Percentiles rank a stretch among this genome's conserved stretches.
Evolutionary conservation across 1,140 invertebrate genomes (phyloP).

Genomic region (Mizuhopecten yessoensis): DNA sequence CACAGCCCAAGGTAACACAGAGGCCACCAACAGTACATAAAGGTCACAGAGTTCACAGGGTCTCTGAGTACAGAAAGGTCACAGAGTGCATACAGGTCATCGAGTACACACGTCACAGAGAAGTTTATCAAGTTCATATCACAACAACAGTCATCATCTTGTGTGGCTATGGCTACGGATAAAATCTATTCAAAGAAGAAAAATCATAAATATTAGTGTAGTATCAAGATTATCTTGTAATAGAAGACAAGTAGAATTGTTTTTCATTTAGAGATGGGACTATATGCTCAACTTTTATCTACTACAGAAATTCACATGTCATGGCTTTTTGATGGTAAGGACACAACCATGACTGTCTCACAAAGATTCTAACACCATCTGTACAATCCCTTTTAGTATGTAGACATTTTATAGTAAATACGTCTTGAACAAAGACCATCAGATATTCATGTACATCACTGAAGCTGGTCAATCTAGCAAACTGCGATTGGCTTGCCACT

Average conservation of each 20-base stretch:
- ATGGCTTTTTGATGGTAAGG: not conserved
- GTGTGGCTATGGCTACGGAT: not conserved
- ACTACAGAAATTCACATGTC: no score
- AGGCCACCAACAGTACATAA: not conserved
- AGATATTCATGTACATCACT: no score
- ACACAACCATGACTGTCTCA: not conserved
- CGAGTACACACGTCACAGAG: not conserved
- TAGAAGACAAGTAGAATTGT: no score
- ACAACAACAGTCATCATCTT: not conserved
- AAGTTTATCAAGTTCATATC: not conserved
- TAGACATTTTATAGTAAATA: not conserved
- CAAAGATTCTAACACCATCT: not conserved
- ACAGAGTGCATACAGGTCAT: not conserved
- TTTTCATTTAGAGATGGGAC: no score
- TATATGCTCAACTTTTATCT: no score
- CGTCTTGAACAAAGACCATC: no score
- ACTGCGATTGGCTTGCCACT: no score
- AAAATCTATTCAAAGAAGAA: not conserved
- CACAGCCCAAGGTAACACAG: constrained; percentile 47
- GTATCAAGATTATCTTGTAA: no score
- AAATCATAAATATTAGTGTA: no score
- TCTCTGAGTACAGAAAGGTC: not conserved
- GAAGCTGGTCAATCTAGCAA: no score
- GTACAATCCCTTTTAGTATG: not conserved
- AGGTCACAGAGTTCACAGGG: not conserved